Evolutionary conservation across 2,888 invertebrate species (phyloP).

Genomic region (Autographa gamma): DNA sequence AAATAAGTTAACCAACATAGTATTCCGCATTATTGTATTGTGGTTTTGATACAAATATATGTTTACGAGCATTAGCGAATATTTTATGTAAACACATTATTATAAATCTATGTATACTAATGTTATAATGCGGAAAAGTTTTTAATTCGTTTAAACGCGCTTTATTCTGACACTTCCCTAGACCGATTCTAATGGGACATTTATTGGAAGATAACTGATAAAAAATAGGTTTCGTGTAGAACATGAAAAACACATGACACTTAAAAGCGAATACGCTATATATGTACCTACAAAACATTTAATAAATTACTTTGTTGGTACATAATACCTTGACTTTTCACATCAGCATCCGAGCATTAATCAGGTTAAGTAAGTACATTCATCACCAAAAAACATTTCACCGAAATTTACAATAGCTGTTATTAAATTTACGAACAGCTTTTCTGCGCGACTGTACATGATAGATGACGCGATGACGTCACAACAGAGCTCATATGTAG

Average conservation of each 20-base stretch:
- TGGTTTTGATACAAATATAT: neutral
- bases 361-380: slow-evolving; percentile 2
- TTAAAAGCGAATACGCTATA: neutral
- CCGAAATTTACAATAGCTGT: slow-evolving; percentile 38
- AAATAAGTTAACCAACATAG: neutral
- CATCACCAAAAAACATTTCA: slow-evolving; percentile 37
- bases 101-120: too few relatives aligned
- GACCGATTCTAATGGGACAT: too few relatives aligned
- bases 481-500: slow-evolving; percentile 44
- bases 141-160: too few relatives aligned
- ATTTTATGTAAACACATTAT: too few relatives aligned
- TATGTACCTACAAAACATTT: neutral
- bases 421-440: slow-evolving; percentile 45
- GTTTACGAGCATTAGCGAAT: too few relatives aligned
- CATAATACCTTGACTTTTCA: neutral
- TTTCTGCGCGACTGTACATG: slow-evolving; percentile 35
- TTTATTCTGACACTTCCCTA: too few relatives aligned
- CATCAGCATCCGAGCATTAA: neutral
- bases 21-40: neutral
- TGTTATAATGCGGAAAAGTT: too few relatives aligned
- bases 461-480: slow-evolving; percentile 46
- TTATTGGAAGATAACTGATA: too few relatives aligned
- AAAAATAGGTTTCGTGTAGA: too few relatives aligned
- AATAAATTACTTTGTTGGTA: neutral
- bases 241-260: too few relatives aligned